Base-by-base conservation (phyloP, 2,797 vertebrate genomes). In the Cercopithecus mitis region DNA sequence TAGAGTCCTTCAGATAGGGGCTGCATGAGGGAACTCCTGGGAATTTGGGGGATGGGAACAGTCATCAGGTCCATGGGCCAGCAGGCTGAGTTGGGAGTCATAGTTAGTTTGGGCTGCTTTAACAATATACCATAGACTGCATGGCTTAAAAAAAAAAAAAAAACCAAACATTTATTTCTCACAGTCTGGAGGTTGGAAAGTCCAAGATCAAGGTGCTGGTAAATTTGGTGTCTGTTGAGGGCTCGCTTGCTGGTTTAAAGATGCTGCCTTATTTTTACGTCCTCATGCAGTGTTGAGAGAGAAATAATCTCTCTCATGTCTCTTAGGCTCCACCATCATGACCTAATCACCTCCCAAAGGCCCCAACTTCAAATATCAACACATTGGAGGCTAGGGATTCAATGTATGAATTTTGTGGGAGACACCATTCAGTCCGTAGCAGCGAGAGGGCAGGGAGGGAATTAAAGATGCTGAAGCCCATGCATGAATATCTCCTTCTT, bases 391-490 rank as follows among this genome's bases (percentile, higher is more conserved):
- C 12, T 41, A 76, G 77, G 22, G 20, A 36, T 88, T 83, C 81
- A 82, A 20, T 39, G 25, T 33, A 25, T 15, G 57, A 88, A 50
- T 58, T 93, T 24, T 1, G 10, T 3, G 45, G 25, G 20, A 57
- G 33, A 70, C n/a, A 86, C 22, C 58, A 41, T n/a, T 45, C 5
- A 13, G 17, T 67, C 17, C 27, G 47, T 2, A 81, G 19, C 43
- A 75, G 2, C 6, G 55, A 95, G 70, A 41, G 47, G 61, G 36
- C 19, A 6, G 55, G 36, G 75, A 89, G 64, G 55, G 86, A 90
- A 93, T 61, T 41, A 55, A 94, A 94, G 84, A 95, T 70, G 24
- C 72, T 61, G 61, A 95, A 93, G 55, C 61, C 88, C 82, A 84
- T 1, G 5, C 72, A n/a, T n/a, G 88, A 90, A 93, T 67, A 70